A percentile compares a stretch with the other conserved stretches of the same genome.
These are phyloP conservation scores for Aspiorhynchus laticeps DNA, from an alignment of 2,113 vertebrate species.

Conservation along the genomic window DNA sequence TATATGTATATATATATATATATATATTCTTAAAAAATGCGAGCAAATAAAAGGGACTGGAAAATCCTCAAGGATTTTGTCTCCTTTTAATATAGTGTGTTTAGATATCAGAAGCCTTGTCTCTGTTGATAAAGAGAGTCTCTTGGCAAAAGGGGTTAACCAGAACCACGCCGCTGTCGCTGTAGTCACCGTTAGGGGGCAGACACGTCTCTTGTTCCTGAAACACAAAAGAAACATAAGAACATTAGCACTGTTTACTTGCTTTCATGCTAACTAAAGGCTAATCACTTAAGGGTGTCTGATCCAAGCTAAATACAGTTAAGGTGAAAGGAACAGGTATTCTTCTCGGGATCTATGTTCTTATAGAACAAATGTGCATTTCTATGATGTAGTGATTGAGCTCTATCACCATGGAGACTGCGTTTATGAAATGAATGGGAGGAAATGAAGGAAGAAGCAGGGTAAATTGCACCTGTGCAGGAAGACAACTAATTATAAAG, in stretches of 20 bases:
- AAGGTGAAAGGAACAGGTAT: not conserved
- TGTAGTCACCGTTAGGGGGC: constrained; percentile 93
- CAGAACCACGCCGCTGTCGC: constrained; percentile 91
- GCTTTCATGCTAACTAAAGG: not conserved
- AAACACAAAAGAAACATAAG: constrained; percentile 51
- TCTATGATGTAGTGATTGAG: not conserved
- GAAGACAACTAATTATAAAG: not conserved
- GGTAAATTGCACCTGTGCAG: not conserved
- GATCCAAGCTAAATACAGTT: not conserved
- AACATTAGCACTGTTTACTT: not conserved
- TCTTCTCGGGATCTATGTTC: not conserved
- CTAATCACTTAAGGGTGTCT: not conserved
- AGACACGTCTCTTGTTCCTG: constrained; percentile 93
- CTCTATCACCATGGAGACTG: constrained; percentile 2
- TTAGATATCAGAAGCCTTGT: constrained; percentile 91
- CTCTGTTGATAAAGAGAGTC: constrained; percentile 91
- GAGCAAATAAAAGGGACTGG: constrained; percentile 71
- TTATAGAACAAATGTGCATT: not conserved
- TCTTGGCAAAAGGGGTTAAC: constrained; percentile 99
- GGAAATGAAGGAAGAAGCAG: constrained; percentile 16
- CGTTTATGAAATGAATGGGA: constrained; percentile 28
- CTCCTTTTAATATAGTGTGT: constrained; percentile 48
- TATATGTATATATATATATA: constrained; percentile 72
- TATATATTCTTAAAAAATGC: constrained; percentile 82
- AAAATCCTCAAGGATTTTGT: constrained; percentile 63